Percentiles rank a stretch among this genome's conserved stretches.
Evolutionary conservation across 2,888 invertebrate genomes (phyloP).

Genomic region (Drosophila villosipedis): DNA sequence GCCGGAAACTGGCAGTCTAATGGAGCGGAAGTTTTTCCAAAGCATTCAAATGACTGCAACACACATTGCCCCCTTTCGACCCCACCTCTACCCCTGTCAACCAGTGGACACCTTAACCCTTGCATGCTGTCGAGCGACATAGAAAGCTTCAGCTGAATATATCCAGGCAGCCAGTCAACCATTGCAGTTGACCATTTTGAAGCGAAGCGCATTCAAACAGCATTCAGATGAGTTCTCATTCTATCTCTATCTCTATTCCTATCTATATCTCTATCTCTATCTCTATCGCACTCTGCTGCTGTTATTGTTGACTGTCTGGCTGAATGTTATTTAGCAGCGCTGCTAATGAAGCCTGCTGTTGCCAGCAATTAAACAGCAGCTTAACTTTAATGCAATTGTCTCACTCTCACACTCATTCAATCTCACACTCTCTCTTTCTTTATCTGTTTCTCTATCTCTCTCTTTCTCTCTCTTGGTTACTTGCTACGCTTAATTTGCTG

Average conservation of each 20-base stretch:
- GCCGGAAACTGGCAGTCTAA: constrained; percentile 83
- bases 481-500: constrained; percentile 77
- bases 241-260: neutral
- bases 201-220: constrained; percentile 65
- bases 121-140: neutral
- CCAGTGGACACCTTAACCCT: constrained; percentile 18
- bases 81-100: neutral
- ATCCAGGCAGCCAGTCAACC: constrained; percentile 22
- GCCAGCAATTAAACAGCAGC: constrained; percentile 76
- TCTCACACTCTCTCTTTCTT: neutral
- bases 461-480: neutral
- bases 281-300: neutral
- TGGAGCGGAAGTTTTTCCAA: constrained; percentile 82
- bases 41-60: constrained; percentile 74
- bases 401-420: constrained; percentile 11
- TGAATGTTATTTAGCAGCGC: constrained; percentile 71
- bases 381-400: constrained; percentile 71
- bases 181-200: constrained; percentile 52
- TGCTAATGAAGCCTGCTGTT: constrained; percentile 76
- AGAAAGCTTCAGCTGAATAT: constrained; percentile 17
- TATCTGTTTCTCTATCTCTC: neutral
- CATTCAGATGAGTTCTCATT: constrained; percentile 67
- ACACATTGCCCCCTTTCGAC: constrained; percentile 5
- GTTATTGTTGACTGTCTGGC: constrained; percentile 40
- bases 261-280: neutral